Conservation (phyloP, 2,113 vertebrate genomes). For the Nicator chloris region DNA sequence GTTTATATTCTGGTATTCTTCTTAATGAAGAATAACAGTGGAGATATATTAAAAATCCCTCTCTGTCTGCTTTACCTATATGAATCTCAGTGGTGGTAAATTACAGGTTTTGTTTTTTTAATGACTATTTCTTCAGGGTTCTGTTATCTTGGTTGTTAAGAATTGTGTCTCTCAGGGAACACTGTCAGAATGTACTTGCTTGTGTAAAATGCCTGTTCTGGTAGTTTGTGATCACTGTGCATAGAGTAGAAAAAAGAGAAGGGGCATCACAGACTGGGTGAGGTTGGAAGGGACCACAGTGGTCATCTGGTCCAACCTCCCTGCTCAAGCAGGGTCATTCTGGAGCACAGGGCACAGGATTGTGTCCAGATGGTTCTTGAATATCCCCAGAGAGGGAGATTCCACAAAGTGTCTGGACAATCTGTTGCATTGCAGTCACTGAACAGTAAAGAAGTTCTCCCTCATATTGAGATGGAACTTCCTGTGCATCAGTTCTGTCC, state of each 20-base stretch:
- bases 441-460: neutral
- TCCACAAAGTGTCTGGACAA: neutral
- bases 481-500: neutral
- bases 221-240: neutral
- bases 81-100: neutral
- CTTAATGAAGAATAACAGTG: neutral
- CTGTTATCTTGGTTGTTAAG: neutral
- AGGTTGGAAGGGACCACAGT: neutral
- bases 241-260: neutral
- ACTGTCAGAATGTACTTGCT: neutral
- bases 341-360: no score
- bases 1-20: neutral
- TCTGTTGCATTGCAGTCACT: neutral
- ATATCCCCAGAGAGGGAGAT: neutral
- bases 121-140: neutral
- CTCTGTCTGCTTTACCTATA: neutral
- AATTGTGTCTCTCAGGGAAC: neutral
- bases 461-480: neutral
- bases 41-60: neutral
- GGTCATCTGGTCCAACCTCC: neutral
- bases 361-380: neutral
- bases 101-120: neutral
- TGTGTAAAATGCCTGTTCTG: neutral
- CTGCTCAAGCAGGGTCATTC: neutral
- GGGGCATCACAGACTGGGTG: neutral